Conservation (phyloP, 2,113 vertebrate species). For the Osmerus eperlanus region DNA sequence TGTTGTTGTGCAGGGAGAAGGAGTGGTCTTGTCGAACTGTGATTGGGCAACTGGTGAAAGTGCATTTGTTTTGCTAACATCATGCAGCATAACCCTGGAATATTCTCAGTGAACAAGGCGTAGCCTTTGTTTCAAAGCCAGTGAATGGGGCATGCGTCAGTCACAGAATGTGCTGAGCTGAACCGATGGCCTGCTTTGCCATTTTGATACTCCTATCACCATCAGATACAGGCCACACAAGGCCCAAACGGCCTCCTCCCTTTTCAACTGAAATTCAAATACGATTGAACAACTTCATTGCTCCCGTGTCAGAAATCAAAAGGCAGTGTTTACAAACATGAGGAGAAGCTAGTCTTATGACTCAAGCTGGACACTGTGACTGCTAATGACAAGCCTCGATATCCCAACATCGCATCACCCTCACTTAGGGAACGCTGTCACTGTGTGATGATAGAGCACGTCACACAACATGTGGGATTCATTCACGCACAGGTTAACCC, state of each 20-base stretch:
- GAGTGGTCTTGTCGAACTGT: conserved; percentile 20
- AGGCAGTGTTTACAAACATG: no score
- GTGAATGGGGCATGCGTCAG: conserved; percentile 15
- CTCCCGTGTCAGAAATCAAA: no score
- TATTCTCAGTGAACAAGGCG: conserved; percentile 30
- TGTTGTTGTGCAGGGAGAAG: conserved; percentile 17
- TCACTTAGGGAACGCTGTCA: no score
- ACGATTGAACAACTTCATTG: no score
- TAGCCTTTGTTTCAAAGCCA: conserved; percentile 15
- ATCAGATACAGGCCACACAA: background rate
- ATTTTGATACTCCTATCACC: background rate
- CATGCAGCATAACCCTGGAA: conserved; percentile 28
- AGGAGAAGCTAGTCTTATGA: no score
- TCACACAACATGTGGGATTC: no score
- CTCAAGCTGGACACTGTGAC: no score
- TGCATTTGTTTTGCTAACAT: conserved; percentile 24
- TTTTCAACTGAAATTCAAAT: no score
- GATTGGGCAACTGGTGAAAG: background rate
- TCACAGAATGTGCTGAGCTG: background rate
- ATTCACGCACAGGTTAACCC: no score
- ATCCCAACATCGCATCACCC: no score
- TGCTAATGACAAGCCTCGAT: no score
- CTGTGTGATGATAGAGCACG: no score
- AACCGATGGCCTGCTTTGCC: background rate
- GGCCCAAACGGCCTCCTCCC: background rate